phyloP scores from a whole-genome alignment of 2,888 invertebrate genomes.

The Lithophane socia region DNA sequence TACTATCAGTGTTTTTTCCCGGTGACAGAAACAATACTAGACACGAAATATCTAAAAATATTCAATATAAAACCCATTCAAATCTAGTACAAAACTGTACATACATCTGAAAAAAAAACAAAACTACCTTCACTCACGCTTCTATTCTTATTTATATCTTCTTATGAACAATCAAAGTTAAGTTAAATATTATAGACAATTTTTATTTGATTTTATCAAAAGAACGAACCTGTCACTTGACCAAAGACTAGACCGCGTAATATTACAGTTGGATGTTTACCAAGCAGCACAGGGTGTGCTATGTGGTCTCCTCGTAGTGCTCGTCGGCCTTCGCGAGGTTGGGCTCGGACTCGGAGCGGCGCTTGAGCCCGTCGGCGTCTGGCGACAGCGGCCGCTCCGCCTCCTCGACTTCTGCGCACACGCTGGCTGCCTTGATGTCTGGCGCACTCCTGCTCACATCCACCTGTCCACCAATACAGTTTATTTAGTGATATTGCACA shows the following conservation, averaged over 20 bases:
- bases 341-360: constrained; percentile 92
- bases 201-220: constrained; percentile 57
- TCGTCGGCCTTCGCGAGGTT: constrained; percentile 90
- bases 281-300: constrained; percentile 68
- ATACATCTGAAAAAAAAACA: constrained; percentile 43
- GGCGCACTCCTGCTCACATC: constrained; percentile 91
- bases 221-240: constrained; percentile 55
- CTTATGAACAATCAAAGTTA: constrained; percentile 36
- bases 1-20: constrained; percentile 20
- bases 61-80: constrained; percentile 49
- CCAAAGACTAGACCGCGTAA: constrained; percentile 61
- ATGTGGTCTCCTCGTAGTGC: constrained; percentile 80
- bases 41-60: constrained; percentile 39
- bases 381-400: constrained; percentile 78
- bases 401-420: constrained; percentile 66
- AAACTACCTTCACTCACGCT: constrained; percentile 33
- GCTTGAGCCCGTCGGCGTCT: constrained; percentile 87
- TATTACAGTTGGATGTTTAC: constrained; percentile 55
- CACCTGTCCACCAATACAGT: constrained; percentile 70
- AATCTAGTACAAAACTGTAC: constrained; percentile 50
- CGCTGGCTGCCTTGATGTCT: constrained; percentile 87
- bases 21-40: constrained; percentile 29
- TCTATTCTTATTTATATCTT: constrained; percentile 44
- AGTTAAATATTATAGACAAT: constrained; percentile 29
- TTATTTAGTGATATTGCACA: neutral